Percentiles rank a stretch among this genome's conserved stretches.
Conservation (phyloP, 2,797 vertebrate genomes). For the Carcharodon carcharias region DNA sequence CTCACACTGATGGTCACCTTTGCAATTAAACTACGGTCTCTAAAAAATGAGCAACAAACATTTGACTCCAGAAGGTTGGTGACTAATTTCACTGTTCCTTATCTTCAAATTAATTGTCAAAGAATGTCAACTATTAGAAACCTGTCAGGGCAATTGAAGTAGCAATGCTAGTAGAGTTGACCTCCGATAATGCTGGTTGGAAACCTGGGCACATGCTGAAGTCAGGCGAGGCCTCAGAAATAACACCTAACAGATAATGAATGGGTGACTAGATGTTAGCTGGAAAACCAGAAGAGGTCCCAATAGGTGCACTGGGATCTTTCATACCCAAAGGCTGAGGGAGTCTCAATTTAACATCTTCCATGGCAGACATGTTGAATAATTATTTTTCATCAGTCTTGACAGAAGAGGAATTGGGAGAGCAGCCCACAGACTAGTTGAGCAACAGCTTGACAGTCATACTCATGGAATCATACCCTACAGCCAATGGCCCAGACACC, state of each 20-base stretch:
- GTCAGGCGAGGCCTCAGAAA: not conserved
- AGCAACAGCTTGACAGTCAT: no score
- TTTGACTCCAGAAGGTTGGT: constrained; percentile 36
- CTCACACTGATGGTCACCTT: not conserved
- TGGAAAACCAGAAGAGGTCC: not conserved
- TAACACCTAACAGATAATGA: not conserved
- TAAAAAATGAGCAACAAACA: constrained; percentile 2
- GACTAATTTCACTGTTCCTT: not conserved
- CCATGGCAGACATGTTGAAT: not conserved
- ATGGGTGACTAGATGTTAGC: not conserved
- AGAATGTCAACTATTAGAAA: not conserved
- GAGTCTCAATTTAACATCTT: not conserved
- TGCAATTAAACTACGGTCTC: not conserved
- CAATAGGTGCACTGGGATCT: not conserved
- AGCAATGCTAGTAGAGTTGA: not conserved
- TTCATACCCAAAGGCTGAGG: not conserved
- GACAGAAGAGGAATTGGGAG: not conserved
- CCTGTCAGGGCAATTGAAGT: not conserved
- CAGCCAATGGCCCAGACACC: no score
- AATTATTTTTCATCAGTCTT: not conserved
- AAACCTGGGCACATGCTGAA: not conserved
- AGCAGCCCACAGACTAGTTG: no score
- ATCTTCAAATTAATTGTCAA: not conserved
- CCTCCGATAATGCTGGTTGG: not conserved
- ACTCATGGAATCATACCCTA: no score